A percentile compares a stretch with the other conserved stretches of the same genome.
These are phyloP conservation scores for Sphaerodactylus townsendi DNA, from an alignment of 2,113 vertebrate genomes.

Conservation along the genomic window DNA sequence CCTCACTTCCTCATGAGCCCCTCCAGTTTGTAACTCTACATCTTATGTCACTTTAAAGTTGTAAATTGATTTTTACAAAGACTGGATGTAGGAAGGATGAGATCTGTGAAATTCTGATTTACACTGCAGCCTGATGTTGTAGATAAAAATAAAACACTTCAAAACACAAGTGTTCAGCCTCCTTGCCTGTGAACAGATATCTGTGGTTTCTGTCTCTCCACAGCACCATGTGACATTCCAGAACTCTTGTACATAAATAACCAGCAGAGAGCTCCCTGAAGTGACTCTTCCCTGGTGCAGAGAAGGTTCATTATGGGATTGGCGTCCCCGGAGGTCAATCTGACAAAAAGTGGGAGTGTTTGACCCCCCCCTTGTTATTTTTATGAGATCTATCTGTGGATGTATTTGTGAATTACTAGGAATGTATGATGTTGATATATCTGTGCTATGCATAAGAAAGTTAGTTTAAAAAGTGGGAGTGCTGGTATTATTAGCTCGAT, in stretches of 20 bases:
- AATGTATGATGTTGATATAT: too few relatives aligned
- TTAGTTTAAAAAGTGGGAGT: too few relatives aligned
- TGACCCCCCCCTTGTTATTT: too few relatives aligned
- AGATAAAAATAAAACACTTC: neutral
- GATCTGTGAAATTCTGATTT: neutral
- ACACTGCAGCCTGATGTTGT: neutral
- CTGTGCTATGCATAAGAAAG: too few relatives aligned
- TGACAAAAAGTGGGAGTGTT: conserved; percentile 1
- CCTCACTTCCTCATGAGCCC: too few relatives aligned
- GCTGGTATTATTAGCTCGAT: neutral
- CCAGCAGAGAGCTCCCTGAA: neutral
- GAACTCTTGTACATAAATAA: conserved; percentile 23
- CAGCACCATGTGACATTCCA: neutral
- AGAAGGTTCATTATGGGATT: neutral
- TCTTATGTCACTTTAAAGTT: neutral
- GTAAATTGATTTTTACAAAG: neutral
- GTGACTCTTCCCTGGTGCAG: neutral
- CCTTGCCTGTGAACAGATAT: conserved; percentile 24
- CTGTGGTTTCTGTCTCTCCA: neutral
- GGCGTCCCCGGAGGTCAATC: neutral
- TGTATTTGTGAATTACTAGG: too few relatives aligned
- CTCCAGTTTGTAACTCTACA: neutral
- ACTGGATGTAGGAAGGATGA: neutral
- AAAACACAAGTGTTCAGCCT: neutral
- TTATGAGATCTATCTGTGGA: too few relatives aligned